Evolutionary conservation across 1,140 invertebrate genomes (phyloP), one percentile per base, ranked within the genome.

Genomic region (Propsilocerus akamusi): DNA sequence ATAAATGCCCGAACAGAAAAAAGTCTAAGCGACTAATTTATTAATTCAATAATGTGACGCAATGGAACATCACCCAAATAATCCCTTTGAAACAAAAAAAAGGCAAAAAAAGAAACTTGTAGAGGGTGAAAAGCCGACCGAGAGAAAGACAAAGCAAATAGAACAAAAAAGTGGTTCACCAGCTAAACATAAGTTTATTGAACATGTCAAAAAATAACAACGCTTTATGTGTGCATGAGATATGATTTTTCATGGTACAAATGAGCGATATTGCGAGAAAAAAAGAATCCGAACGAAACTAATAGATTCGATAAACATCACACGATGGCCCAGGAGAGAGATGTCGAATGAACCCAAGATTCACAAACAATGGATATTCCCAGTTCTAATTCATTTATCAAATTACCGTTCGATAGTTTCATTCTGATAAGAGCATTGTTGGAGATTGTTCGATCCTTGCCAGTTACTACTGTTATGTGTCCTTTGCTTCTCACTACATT

Each of bases 21-120:
- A 41, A 41, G 10, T 20, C 10, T 41, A 22, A 17, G 34, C 11
- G 17, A 41, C 34, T 41, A 41, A 41, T 41, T 41, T 41, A 41
- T 41, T 41, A 41, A 41, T 41, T 41, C 34, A 41, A 41, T 41
- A 41, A 41, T 30, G 10, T 30, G 28, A 30, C 28, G 28, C 28
- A 30, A 30, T n/a, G n/a, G n/a, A n/a, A n/a, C n/a, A n/a, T n/a
- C n/a, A n/a, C n/a, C n/a, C n/a, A n/a, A n/a, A n/a, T n/a, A n/a
- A n/a, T n/a, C n/a, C n/a, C n/a, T n/a, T n/a, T n/a, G n/a, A n/a
- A n/a, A n/a, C n/a, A n/a, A n/a, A n/a, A n/a, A n/a, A n/a, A n/a
- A n/a, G n/a, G n/a, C n/a, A n/a, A n/a, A n/a, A n/a, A n/a, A n/a
- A n/a, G n/a, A n/a, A n/a, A n/a, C n/a, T n/a, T n/a, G n/a, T n/a